Evolutionary conservation across 2,797 vertebrate species (phyloP).

Genomic region (Chrysocyon brachyurus): DNA sequence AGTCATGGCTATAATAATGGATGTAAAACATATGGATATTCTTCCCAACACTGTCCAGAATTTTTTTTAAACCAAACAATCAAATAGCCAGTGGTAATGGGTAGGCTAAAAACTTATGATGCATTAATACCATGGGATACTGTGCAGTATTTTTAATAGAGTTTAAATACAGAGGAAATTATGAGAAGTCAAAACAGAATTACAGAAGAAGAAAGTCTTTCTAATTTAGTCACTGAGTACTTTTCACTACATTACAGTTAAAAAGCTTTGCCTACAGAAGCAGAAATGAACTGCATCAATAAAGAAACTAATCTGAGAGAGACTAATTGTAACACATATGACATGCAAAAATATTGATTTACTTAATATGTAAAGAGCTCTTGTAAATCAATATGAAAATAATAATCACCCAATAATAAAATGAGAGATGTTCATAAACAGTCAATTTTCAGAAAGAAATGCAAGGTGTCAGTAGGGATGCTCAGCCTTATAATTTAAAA

Average conservation of each 20-base stretch:
- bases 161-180: slow-evolving; percentile 3
- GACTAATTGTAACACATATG: background rate
- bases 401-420: background rate
- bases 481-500: background rate
- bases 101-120: background rate
- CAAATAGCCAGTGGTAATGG: background rate
- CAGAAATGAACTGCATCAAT: background rate
- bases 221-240: background rate
- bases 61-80: background rate
- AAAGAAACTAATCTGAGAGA: background rate
- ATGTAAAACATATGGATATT: background rate
- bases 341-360: background rate
- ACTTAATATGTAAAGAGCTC: slow-evolving; percentile 2
- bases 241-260: background rate
- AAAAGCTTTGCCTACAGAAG: background rate
- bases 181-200: slow-evolving; percentile 34
- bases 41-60: background rate
- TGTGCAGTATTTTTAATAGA: background rate
- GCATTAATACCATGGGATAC: background rate
- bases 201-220: background rate
- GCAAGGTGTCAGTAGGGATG: background rate
- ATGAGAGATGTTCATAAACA: background rate
- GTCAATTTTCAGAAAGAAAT: slow-evolving; percentile 30
- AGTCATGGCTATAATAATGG: background rate
- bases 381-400: background rate